These are phyloP conservation scores for Ormyrus pomaceus DNA, from an alignment of 2,888 invertebrate genomes.

Conservation along the genomic window DNA sequence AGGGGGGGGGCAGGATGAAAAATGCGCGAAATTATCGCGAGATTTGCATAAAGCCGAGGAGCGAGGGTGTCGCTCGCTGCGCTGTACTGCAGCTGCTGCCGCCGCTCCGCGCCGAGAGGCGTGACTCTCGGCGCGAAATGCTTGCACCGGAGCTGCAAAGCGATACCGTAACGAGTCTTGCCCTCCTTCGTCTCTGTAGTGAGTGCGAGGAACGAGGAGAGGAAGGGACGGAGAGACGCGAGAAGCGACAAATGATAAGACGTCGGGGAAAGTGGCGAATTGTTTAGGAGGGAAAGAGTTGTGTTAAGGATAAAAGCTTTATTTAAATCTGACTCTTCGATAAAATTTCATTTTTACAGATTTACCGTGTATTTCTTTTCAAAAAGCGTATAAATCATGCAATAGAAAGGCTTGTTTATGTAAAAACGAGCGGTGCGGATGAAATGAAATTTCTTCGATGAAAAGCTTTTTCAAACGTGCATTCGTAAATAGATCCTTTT, in stretches of 20 bases:
- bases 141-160: not conserved
- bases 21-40: slow-evolving; percentile 8
- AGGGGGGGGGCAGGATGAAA: not conserved
- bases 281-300: too few species aligned
- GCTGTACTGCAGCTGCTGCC: too few species aligned
- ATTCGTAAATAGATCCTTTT: too few species aligned
- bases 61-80: too few species aligned
- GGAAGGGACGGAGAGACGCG: not conserved
- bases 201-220: not conserved
- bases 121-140: not conserved
- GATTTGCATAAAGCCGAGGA: slow-evolving; percentile 2
- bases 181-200: too few species aligned
- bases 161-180: not conserved
- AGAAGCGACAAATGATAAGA: not conserved
- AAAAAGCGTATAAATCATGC: not conserved
- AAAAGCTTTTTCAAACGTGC: too few species aligned
- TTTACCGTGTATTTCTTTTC: too few species aligned
- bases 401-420: not conserved
- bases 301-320: too few species aligned
- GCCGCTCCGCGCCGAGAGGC: not conserved
- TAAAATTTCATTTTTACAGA: too few species aligned
- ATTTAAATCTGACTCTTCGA: too few species aligned
- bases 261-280: not conserved
- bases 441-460: too few species aligned
- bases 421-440: not conserved